phyloP scores from a whole-genome alignment of 1,140 invertebrate genomes.

The Daktulosphaira vitifoliae region DNA sequence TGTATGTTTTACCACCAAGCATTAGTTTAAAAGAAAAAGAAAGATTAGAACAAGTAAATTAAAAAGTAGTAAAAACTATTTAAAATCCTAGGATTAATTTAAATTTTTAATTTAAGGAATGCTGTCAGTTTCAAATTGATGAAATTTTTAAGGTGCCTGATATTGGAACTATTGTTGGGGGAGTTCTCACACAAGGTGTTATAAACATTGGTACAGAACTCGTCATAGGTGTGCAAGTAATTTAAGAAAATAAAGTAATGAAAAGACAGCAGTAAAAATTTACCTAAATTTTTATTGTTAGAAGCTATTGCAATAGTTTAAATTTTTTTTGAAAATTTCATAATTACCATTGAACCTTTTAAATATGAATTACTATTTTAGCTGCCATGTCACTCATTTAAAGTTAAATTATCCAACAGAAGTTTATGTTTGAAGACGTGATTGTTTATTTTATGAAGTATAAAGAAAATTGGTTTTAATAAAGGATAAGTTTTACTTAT shows the following conservation, averaged over 20 bases:
- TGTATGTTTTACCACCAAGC: slow-evolving; percentile 63
- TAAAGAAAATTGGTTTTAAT: background rate
- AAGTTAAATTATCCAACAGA: too few species aligned
- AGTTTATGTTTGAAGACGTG: too few species aligned
- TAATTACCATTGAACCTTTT: background rate
- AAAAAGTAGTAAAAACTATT: too few species aligned
- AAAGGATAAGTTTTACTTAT: background rate
- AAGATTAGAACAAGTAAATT: slow-evolving; percentile 55
- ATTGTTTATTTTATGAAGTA: too few species aligned
- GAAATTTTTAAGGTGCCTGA: slow-evolving; percentile 80
- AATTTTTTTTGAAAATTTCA: background rate
- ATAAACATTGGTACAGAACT: slow-evolving; percentile 74
- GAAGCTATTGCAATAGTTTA: background rate
- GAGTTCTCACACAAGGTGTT: slow-evolving; percentile 73
- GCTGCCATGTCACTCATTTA: too few species aligned
- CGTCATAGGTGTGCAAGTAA: slow-evolving; percentile 59
- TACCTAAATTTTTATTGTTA: background rate
- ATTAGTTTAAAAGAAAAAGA: slow-evolving; percentile 61
- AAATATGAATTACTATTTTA: too few species aligned
- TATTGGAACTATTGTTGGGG: slow-evolving; percentile 67
- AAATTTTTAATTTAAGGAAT: slow-evolving; percentile 11
- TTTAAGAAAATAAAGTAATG: slow-evolving; percentile 19
- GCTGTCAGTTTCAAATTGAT: slow-evolving; percentile 74
- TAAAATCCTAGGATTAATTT: too few species aligned
- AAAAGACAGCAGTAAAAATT: background rate